Evolutionary conservation across 2,113 vertebrate species (phyloP).

Genomic region (Gobio gobio): DNA sequence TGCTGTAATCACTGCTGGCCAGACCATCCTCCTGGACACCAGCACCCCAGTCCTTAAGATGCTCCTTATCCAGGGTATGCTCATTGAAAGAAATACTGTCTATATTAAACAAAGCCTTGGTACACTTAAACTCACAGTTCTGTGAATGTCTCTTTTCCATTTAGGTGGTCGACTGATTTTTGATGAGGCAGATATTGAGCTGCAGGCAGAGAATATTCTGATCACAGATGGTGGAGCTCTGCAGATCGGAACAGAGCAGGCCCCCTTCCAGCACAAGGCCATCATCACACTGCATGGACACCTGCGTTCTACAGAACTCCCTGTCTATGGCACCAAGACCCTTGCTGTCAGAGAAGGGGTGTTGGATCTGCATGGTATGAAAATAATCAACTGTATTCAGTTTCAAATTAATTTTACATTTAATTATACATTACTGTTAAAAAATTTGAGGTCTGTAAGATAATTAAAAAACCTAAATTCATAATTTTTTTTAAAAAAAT

Average conservation of each 20-base stretch:
- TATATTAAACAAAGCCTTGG: not conserved
- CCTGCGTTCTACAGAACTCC: slow-evolving; percentile 81
- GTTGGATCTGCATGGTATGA: slow-evolving; percentile 84
- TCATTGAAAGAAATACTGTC: not conserved
- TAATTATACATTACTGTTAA: not conserved
- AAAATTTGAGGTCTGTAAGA: not conserved
- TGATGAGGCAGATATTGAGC: slow-evolving; percentile 85
- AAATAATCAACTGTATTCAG: not conserved
- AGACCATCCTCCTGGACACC: slow-evolving; percentile 83
- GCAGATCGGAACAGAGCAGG: slow-evolving; percentile 81
- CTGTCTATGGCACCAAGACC: slow-evolving; percentile 87
- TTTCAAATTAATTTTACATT: not conserved
- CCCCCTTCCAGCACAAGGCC: slow-evolving; percentile 84
- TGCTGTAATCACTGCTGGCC: slow-evolving; percentile 81
- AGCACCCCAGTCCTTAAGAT: slow-evolving; percentile 86
- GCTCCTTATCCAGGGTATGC: slow-evolving; percentile 86
- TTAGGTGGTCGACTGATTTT: slow-evolving; percentile 85
- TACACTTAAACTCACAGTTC: not conserved
- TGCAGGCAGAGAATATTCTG: slow-evolving; percentile 88
- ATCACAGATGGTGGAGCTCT: slow-evolving; percentile 84
- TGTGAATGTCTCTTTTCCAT: not conserved
- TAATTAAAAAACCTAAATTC: too few species aligned
- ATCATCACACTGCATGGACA: slow-evolving; percentile 86
- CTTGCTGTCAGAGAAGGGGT: slow-evolving; percentile 82
- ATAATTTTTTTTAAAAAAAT: too few species aligned